Base-by-base conservation (phyloP, 2,797 vertebrate species). In the Syndactyla subalaris region DNA sequence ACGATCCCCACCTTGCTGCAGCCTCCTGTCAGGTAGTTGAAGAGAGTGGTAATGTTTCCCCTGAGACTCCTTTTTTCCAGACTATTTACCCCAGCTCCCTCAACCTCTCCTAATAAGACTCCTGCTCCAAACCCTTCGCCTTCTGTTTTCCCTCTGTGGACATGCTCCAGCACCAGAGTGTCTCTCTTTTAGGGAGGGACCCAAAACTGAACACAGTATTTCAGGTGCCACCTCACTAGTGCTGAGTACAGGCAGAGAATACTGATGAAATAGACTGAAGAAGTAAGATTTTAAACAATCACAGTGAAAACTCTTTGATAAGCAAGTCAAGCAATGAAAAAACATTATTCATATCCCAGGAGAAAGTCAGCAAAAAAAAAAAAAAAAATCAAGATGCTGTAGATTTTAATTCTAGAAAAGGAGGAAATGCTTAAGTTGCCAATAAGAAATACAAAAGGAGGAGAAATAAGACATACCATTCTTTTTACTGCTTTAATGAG, bases 11-110 rank as follows among this genome's bases (percentile, higher is more conserved):
- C 6, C 5, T 61, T 14, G 0, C 12, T 38, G 9, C 4, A 66
- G 2, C 4, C 10, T 20, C 10, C 4, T 30, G 29, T 45, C 41
- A 45, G 24, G 59, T 6, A 48, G 22, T 6, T 67, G 11, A 24
- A 39, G 21, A 26, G 13, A 49, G 27, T 0, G 0, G 9, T 30
- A 10, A 55, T 5, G 12, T 54, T 51, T 55, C 32, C 5, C 24
- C 5, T 10, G 5, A 49, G 5, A 22, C 23, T 45, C 17, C 5
- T 6, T 72, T 29, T 72, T 29, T 16, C 8, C n/a, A n/a, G 57
- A 4, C 16, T 7, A 6, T 65, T 70, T 32, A 5, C 22, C 13
- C 4, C 51, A 34, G 29, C 4, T 72, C 21, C 24, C 39, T 34
- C 36, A 67, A 21, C 36, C 12, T n/a, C 21, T 55, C 10, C 46